A percentile compares a stretch with the other conserved stretches of the same genome.
These are phyloP conservation scores for Ladona fulva DNA, from an alignment of 1,140 invertebrate genomes.

Conservation along the genomic window DNA sequence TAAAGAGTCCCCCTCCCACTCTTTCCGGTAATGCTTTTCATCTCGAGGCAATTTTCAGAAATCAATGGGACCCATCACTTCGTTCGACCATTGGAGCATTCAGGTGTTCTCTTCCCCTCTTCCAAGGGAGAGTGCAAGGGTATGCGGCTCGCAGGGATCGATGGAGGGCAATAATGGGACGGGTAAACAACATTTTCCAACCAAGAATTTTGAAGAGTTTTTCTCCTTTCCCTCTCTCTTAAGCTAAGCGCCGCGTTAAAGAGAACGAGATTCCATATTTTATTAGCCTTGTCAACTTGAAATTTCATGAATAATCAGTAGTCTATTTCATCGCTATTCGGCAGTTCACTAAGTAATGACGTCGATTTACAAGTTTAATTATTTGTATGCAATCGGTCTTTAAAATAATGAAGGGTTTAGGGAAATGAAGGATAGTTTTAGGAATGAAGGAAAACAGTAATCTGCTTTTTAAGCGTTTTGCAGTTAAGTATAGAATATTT, in stretches of 20 bases:
- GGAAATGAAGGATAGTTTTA: no score
- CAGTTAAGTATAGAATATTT: no score
- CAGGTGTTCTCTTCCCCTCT: background rate
- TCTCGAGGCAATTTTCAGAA: conserved; percentile 9
- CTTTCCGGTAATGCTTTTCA: conserved; percentile 9
- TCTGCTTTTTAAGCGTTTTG: no score
- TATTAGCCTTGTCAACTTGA: background rate
- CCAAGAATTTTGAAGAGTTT: background rate
- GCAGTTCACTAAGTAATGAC: no score
- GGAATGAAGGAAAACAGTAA: no score
- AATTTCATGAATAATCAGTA: background rate
- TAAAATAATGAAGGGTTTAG: no score
- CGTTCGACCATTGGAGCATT: background rate
- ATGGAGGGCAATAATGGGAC: background rate
- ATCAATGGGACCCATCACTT: background rate
- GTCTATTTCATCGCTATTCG: no score
- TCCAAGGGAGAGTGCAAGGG: no score
- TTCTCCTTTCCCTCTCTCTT: background rate
- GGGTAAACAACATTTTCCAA: background rate
- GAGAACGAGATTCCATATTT: background rate
- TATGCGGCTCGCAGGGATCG: background rate
- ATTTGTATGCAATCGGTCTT: no score
- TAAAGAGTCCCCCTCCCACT: background rate
- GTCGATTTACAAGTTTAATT: no score
- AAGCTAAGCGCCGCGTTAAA: background rate